Evolutionary conservation across 1,140 invertebrate genomes (phyloP), one percentile per base, ranked within the genome.

Genomic region (Scaptomyza hsui): DNA sequence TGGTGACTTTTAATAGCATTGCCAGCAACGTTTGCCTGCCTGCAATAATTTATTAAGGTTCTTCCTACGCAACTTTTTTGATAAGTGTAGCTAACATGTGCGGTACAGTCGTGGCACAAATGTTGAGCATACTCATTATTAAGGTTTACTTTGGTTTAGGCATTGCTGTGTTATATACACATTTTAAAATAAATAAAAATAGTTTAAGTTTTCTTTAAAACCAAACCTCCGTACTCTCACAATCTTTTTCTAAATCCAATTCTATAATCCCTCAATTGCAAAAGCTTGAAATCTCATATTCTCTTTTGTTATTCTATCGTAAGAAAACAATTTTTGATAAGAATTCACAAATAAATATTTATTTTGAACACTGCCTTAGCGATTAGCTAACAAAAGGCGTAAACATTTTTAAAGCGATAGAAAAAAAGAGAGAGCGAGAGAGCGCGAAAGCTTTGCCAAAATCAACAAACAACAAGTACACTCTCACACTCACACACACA

Each of bases 1-100:
- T 85, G 82, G 82, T 85, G 82, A 85, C 77, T 85, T 85, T 85
- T 75, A 47, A 68, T 67, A 21, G 69, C 55, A 3, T 45, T 29
- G 59, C 41, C 29, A 51, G 6, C 26, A 61, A 26, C 26, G 15
- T 42, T 18, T 21, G 18, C 10, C 13, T 41, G 15, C 24, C 24
- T 42, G 48, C 26, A 42, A 39, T 37, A 32, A 26, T 21, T 29
- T 32, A 16, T 21, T 2, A n/a, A 45, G 15, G 26, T 15, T 44
- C 7, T 76, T 41, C 32, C 13, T n/a, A 32, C 19, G 15, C 35
- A 12, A 15, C 21, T 53, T 47, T 85, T 85, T 88, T 26, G 70
- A 13, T 18, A 65, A 88, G 81, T 85, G 81, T 88, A 85, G 18
- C 16, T 61, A 4, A 0, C 45, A 9, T 29, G 12, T 7, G 24